Percentiles rank a stretch among this genome's conserved stretches.
phyloP scores from a whole-genome alignment of 2,797 vertebrate species.

The Myioborus miniatus region DNA sequence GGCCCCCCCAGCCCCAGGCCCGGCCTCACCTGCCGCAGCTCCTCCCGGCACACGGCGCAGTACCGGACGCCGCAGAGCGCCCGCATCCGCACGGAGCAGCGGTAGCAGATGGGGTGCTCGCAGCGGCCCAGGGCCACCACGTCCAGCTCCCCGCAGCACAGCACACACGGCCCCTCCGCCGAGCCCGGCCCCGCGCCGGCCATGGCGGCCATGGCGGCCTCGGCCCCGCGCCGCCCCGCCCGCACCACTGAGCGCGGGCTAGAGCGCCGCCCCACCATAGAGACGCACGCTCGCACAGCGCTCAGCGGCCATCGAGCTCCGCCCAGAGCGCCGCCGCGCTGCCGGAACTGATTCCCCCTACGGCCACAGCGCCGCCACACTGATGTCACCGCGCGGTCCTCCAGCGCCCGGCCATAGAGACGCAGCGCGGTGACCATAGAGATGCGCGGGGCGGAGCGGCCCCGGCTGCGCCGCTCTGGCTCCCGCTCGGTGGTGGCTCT shows the following conservation, averaged over 20 bases:
- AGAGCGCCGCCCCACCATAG: constrained; percentile 26
- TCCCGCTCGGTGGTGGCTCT: rapidly evolving
- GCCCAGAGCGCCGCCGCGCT: background rate
- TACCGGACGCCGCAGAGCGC: constrained; percentile 95
- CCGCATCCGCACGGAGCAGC: constrained; percentile 97
- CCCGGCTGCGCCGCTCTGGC: rapidly evolving
- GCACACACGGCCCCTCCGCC: constrained; percentile 83
- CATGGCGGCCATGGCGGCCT: constrained; percentile 61
- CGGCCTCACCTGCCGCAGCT: constrained; percentile 91
- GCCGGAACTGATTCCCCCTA: rapidly evolving
- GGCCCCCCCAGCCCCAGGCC: background rate
- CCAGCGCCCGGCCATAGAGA: background rate
- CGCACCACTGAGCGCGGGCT: background rate
- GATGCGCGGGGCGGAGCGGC: background rate
- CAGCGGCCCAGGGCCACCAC: constrained; percentile 94
- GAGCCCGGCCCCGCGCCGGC: constrained; percentile 63
- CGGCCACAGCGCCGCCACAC: background rate
- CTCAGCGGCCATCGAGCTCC: rapidly evolving
- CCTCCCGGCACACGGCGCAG: constrained; percentile 97
- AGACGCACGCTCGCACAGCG: background rate
- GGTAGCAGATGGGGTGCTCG: constrained; percentile 96
- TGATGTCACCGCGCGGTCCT: background rate
- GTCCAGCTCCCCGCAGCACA: constrained; percentile 94
- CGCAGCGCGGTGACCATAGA: rapidly evolving
- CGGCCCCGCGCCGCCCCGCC: constrained; percentile 39